Evolutionary conservation across 2,888 invertebrate genomes (phyloP).

Genomic region (Rhyacophila evoluta): DNA sequence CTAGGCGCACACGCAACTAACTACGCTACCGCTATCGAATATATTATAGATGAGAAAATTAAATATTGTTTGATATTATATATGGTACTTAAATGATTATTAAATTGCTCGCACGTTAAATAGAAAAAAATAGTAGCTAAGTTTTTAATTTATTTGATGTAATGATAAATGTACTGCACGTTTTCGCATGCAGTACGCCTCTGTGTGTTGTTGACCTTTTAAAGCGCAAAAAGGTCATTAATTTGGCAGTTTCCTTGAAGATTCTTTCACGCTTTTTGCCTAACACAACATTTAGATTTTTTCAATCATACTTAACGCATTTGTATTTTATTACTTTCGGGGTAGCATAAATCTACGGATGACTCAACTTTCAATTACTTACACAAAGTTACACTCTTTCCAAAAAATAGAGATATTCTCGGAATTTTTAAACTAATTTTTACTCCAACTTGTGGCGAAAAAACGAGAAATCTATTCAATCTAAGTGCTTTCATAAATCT

Average conservation of each 20-base stretch:
- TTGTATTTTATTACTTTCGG: conserved; percentile 18
- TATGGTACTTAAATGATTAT: too few species aligned
- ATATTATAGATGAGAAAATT: too few species aligned
- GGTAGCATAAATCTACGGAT: background rate
- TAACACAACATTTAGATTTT: conserved; percentile 23
- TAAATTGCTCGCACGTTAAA: too few species aligned
- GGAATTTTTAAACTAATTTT: background rate
- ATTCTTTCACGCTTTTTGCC: conserved; percentile 39
- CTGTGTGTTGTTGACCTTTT: conserved; percentile 35
- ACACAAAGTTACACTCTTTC: background rate
- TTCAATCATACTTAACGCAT: conserved; percentile 11
- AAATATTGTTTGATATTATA: too few species aligned
- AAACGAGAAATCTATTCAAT: too few species aligned
- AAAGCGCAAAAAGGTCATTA: conserved; percentile 30
- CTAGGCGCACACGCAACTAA: too few species aligned
- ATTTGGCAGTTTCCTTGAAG: conserved; percentile 40
- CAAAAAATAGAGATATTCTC: background rate
- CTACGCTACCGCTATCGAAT: too few species aligned
- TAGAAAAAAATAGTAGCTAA: too few species aligned
- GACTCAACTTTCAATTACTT: background rate
- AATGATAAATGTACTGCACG: too few species aligned
- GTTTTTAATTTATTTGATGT: too few species aligned
- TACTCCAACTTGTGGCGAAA: too few species aligned
- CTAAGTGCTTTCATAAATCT: too few species aligned
- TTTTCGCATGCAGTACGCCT: background rate